phyloP scores from a whole-genome alignment of 1,140 invertebrate genomes.

The Drosophila ambigua region DNA sequence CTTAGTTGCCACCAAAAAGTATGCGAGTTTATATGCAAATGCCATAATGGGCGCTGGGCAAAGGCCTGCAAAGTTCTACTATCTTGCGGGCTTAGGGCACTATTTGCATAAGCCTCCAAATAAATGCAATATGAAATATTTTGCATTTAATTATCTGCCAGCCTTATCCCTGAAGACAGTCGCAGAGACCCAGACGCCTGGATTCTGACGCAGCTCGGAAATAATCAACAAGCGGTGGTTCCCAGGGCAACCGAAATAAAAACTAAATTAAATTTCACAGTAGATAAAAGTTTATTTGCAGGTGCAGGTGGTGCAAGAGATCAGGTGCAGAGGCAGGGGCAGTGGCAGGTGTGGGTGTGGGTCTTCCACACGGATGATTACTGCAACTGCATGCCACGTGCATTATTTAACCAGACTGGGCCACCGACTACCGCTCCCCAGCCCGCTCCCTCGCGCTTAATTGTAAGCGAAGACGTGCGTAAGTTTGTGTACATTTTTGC shows the following conservation, averaged over 20 bases:
- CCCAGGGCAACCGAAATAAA: conserved; percentile 32
- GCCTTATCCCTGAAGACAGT: conserved; percentile 28
- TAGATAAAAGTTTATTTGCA: conserved; percentile 68
- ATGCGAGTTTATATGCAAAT: conserved; percentile 68
- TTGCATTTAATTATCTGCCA: conserved; percentile 75
- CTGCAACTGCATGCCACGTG: conserved; percentile 36
- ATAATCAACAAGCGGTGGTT: conserved; percentile 41
- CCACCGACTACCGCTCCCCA: conserved; percentile 6
- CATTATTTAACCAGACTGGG: conserved; percentile 48
- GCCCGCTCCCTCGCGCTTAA: conserved; percentile 44
- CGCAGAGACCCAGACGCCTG: background rate
- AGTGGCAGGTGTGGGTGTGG: conserved; percentile 10
- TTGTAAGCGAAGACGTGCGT: conserved; percentile 74
- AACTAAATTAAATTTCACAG: conserved; percentile 64
- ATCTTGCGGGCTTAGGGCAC: conserved; percentile 60
- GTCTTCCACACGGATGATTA: conserved; percentile 4
- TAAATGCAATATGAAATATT: conserved; percentile 73
- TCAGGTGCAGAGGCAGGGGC: conserved; percentile 4
- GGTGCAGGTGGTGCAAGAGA: conserved; percentile 10
- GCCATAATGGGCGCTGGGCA: conserved; percentile 40
- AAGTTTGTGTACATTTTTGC: conserved; percentile 74
- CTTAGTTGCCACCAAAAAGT: conserved; percentile 38
- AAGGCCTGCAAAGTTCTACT: conserved; percentile 69
- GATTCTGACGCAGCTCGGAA: conserved; percentile 12
- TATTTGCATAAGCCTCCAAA: conserved; percentile 80